phyloP scores from a whole-genome alignment of 2,888 invertebrate species.

The Stenurella melanura region DNA sequence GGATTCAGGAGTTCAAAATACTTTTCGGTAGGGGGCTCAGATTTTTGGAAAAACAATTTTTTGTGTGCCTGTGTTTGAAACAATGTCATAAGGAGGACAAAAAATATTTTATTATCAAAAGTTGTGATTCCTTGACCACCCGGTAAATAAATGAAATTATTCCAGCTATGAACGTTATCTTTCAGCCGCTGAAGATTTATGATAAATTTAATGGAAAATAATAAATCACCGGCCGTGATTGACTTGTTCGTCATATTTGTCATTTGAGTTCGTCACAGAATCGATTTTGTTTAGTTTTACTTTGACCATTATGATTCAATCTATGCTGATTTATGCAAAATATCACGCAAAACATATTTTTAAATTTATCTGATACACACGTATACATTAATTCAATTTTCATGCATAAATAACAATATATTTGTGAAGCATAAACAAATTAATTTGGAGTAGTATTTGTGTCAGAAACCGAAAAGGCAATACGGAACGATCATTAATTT shows the following conservation, averaged over 20 bases:
- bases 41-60: no score
- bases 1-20: no score
- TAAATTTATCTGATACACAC: not conserved
- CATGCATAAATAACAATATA: constrained; percentile 6
- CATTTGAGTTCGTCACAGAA: constrained; percentile 22
- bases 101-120: no score
- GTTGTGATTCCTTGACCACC: not conserved
- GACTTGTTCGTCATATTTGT: constrained; percentile 42
- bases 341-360: constrained; percentile 15
- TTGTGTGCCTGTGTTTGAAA: no score
- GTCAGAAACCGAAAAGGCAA: no score
- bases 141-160: not conserved
- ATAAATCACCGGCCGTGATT: constrained; percentile 38
- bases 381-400: constrained; percentile 11
- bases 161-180: constrained; percentile 23
- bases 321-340: constrained; percentile 25
- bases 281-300: constrained; percentile 35
- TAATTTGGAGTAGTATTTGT: not conserved
- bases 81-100: no score
- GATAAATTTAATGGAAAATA: constrained; percentile 37
- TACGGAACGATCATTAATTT: no score
- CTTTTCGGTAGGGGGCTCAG: no score
- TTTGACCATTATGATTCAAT: constrained; percentile 19
- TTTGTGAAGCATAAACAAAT: not conserved
- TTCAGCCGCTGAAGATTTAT: constrained; percentile 33